A percentile compares a stretch with the other conserved stretches of the same genome.
Conservation (phyloP, 2,113 vertebrate species). For the Otus sunia region DNA sequence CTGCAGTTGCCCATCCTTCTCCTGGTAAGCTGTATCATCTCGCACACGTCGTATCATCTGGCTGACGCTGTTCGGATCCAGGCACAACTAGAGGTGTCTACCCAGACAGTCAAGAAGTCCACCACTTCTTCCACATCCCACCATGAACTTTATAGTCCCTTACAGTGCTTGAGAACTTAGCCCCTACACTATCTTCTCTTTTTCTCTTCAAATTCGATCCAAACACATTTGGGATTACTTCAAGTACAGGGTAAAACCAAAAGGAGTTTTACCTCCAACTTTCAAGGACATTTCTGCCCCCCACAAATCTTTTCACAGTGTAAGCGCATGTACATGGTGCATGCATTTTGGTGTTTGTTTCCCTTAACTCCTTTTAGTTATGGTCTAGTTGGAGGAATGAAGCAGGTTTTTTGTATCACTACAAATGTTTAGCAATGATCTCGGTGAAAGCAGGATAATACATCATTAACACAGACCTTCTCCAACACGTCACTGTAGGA, state of each 20-base stretch:
- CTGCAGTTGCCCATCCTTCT: background rate
- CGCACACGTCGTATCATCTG: accelerated
- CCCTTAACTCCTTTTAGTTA: background rate
- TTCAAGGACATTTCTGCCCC: background rate
- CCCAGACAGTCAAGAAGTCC: background rate
- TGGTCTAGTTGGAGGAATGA: background rate
- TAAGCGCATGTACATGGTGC: accelerated
- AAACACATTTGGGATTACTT: background rate
- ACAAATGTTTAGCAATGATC: background rate
- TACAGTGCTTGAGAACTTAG: background rate
- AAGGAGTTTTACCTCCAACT: background rate
- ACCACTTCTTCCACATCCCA: background rate
- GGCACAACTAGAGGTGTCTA: background rate
- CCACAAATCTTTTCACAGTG: background rate
- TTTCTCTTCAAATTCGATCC: background rate
- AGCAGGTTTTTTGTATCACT: background rate
- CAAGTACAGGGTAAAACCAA: background rate
- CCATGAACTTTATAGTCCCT: background rate
- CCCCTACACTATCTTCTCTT: background rate
- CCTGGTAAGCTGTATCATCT: background rate
- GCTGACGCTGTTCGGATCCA: background rate
- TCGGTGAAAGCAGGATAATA: background rate
- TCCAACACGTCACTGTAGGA: accelerated
- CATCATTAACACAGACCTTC: background rate
- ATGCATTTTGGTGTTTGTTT: background rate